A percentile compares a stretch with the other conserved stretches of the same genome.
phyloP scores from a whole-genome alignment of 2,888 invertebrate species.

The Phyto melanocephala region DNA sequence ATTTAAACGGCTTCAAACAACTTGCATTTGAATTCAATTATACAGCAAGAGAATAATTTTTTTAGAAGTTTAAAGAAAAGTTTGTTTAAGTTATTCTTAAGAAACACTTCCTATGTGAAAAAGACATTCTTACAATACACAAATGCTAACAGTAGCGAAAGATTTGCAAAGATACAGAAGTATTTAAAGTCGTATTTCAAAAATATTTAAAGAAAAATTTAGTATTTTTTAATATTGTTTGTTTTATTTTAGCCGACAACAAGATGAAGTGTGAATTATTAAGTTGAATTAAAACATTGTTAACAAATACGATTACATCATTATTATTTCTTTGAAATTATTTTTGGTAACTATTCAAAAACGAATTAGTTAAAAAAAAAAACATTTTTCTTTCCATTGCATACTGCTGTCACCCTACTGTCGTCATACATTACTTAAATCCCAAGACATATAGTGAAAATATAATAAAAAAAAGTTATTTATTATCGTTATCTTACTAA shows the following conservation, averaged over 20 bases:
- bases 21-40: neutral
- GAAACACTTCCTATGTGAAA: too few species aligned
- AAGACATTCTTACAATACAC: too few species aligned
- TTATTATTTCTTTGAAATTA: neutral
- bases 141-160: too few species aligned
- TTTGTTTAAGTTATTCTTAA: too few species aligned
- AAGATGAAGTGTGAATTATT: slow-evolving; percentile 57
- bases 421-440: too few species aligned
- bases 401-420: neutral
- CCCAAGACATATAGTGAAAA: too few species aligned
- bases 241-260: neutral
- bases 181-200: neutral
- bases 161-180: neutral
- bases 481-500: too few species aligned
- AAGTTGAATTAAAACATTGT: slow-evolving; percentile 35
- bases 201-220: neutral
- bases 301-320: slow-evolving; percentile 51
- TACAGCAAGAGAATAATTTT: neutral
- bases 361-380: slow-evolving; percentile 8
- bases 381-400: neutral
- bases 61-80: neutral
- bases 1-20: neutral
- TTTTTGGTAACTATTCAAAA: slow-evolving; percentile 3
- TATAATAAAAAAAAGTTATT: too few species aligned
- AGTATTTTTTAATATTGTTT: neutral